A percentile compares a stretch with the other conserved stretches of the same genome.
These are phyloP conservation scores for Chinchilla lanigera DNA, from an alignment of 2,113 vertebrate genomes.

Conservation along the genomic window DNA sequence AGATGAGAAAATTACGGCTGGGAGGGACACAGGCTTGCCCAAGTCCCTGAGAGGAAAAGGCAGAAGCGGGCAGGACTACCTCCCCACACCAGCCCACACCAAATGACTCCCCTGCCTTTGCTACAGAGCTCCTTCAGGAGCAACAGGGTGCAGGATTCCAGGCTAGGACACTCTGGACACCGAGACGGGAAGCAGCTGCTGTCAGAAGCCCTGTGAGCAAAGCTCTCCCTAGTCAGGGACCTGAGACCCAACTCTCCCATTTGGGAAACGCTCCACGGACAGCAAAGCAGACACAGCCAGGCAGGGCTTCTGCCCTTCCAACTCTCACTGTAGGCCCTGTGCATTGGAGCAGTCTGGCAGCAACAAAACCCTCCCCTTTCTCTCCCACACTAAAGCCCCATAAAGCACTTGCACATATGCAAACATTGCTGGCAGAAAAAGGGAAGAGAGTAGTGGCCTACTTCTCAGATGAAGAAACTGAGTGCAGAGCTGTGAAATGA, in stretches of 20 bases:
- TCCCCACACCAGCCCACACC: not conserved
- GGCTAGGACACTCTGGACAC: not conserved
- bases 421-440: not conserved
- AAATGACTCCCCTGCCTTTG: not conserved
- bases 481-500: not conserved
- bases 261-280: not conserved
- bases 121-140: not conserved
- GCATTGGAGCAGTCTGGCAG: not conserved
- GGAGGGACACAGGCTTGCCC: not conserved
- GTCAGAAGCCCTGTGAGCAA: not conserved
- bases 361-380: not conserved
- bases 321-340: not conserved
- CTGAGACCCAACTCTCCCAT: not conserved
- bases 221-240: not conserved
- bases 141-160: not conserved
- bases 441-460: not conserved
- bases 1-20: not conserved
- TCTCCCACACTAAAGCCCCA: not conserved
- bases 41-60: not conserved
- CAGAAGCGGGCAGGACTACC: not conserved
- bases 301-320: not conserved
- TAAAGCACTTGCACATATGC: not conserved
- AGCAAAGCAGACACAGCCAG: not conserved
- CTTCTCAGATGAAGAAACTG: constrained; percentile 50
- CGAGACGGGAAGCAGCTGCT: not conserved